These are phyloP conservation scores for Notoglanidium macrostoma DNA, from an alignment of 2,797 vertebrate species.

Conservation along the genomic window DNA sequence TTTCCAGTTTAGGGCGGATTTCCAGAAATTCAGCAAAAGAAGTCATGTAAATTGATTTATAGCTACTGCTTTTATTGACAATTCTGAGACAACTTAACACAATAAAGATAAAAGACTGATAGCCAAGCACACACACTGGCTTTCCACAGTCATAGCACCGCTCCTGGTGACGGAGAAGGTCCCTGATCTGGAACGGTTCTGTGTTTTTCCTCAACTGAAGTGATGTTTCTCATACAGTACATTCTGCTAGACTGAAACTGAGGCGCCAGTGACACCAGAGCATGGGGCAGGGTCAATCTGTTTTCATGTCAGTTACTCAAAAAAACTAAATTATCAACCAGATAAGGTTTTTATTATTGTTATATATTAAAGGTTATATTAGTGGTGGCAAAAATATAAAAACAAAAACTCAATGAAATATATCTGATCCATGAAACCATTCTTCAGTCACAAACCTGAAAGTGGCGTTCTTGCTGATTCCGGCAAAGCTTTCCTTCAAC, in stretches of 20 bases:
- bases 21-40: not conserved
- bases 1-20: not conserved
- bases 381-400: not conserved
- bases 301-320: not conserved
- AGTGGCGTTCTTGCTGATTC: not conserved
- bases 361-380: no score
- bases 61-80: not conserved
- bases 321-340: not conserved
- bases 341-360: not conserved
- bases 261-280: not conserved
- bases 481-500: not conserved
- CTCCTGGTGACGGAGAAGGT: not conserved
- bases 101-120: not conserved
- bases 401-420: not conserved
- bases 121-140: not conserved
- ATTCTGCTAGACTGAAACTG: not conserved
- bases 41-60: not conserved
- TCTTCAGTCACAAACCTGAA: not conserved
- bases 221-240: not conserved
- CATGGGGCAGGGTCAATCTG: not conserved
- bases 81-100: not conserved
- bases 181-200: not conserved
- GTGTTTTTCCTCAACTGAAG: slow-evolving; percentile 1
- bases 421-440: not conserved
- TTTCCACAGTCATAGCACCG: not conserved